Percentiles rank a stretch among this genome's conserved stretches.
Conservation (phyloP, 2,888 invertebrate species). For the Plagiodera versicolora region DNA sequence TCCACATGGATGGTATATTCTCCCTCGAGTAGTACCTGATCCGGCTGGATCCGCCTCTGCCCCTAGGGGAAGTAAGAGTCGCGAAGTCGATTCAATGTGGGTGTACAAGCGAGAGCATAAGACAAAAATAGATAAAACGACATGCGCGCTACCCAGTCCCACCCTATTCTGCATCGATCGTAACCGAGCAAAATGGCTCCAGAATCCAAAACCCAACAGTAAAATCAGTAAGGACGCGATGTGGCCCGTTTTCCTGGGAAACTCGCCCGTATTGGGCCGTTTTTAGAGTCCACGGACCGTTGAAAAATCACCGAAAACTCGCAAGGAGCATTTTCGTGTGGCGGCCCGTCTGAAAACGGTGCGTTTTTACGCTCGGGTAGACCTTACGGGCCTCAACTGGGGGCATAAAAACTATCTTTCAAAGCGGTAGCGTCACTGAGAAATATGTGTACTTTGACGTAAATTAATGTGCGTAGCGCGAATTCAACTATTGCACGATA, state of each 20-base stretch:
- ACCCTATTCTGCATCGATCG: constrained; percentile 56
- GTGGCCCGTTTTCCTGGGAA: constrained; percentile 40
- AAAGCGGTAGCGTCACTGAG: constrained; percentile 54
- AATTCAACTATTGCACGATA: constrained; percentile 56
- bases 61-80: constrained; percentile 40
- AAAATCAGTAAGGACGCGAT: constrained; percentile 53
- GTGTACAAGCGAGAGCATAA: constrained; percentile 53
- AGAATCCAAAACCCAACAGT: constrained; percentile 53
- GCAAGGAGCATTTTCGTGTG: constrained; percentile 52
- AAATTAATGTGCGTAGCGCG: constrained; percentile 57
- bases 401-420: constrained; percentile 56
- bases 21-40: too few relatives aligned
- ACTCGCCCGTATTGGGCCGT: constrained; percentile 50
- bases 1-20: too few relatives aligned
- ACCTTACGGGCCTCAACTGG: constrained; percentile 47
- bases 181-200: constrained; percentile 55
- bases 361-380: constrained; percentile 55
- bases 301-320: constrained; percentile 54
- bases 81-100: constrained; percentile 45
- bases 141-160: constrained; percentile 54
- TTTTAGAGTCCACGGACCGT: constrained; percentile 51
- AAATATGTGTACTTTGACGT: constrained; percentile 58
- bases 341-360: constrained; percentile 40
- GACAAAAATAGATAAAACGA: constrained; percentile 57
- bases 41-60: constrained; percentile 6